Conservation (phyloP, 2,113 vertebrate species). For the Triplophysa rosa region DNA sequence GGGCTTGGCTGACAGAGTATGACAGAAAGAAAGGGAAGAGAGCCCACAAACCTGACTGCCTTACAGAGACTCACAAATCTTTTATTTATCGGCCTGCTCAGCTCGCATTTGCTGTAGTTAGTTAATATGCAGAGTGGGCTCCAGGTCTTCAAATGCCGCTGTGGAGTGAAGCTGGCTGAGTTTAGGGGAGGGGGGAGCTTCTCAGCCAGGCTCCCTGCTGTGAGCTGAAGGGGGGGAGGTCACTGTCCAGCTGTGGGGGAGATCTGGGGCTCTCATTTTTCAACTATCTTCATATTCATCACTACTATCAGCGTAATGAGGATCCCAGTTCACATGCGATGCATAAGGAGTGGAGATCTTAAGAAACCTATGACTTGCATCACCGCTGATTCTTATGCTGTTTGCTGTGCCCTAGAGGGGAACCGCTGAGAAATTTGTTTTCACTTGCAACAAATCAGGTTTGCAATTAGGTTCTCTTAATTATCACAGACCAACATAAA, state of each 20-base stretch:
- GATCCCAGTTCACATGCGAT: slow-evolving; percentile 60
- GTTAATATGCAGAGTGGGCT: slow-evolving; percentile 67
- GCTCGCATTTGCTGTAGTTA: slow-evolving; percentile 60
- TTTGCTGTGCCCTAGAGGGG: slow-evolving; percentile 33
- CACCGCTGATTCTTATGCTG: slow-evolving; percentile 34
- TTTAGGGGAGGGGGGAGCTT: slow-evolving; percentile 18
- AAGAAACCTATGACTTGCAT: slow-evolving; percentile 41
- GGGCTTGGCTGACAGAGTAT: slow-evolving; percentile 43
- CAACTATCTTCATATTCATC: slow-evolving; percentile 63
- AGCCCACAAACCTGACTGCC: slow-evolving; percentile 48
- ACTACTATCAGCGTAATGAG: slow-evolving; percentile 68
- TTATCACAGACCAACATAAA: slow-evolving; percentile 7
- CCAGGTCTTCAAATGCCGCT: slow-evolving; percentile 60
- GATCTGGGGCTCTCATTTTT: slow-evolving; percentile 57
- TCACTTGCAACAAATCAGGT: slow-evolving; percentile 17
- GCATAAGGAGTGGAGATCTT: slow-evolving; percentile 24
- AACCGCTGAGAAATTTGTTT: slow-evolving; percentile 37
- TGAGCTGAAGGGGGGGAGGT: slow-evolving; percentile 60
- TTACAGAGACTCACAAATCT: slow-evolving; percentile 61
- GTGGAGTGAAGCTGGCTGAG: slow-evolving; percentile 43
- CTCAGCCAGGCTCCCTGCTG: slow-evolving; percentile 55
- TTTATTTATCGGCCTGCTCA: slow-evolving; percentile 67
- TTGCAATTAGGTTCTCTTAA: slow-evolving; percentile 8
- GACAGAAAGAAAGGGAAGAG: slow-evolving; percentile 31
- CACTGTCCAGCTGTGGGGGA: slow-evolving; percentile 52